Evolutionary conservation across 2,888 invertebrate genomes (phyloP).

Genomic region (Tipula vernalis): DNA sequence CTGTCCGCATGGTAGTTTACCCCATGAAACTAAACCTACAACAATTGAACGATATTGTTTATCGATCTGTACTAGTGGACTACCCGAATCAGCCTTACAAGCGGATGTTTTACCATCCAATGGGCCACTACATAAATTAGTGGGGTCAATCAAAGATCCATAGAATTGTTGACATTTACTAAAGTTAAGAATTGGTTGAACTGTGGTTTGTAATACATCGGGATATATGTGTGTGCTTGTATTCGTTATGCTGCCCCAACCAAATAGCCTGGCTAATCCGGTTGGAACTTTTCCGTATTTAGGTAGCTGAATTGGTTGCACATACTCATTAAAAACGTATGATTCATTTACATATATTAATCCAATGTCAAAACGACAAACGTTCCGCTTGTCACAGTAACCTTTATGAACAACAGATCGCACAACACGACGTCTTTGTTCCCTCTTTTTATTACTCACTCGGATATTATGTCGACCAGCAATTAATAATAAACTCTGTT

Average conservation of each 20-base stretch:
- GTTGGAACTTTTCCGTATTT: constrained; percentile 21
- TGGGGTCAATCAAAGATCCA: constrained; percentile 18
- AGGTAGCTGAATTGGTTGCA: constrained; percentile 32
- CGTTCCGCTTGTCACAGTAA: constrained; percentile 24
- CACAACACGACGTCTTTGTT: neutral
- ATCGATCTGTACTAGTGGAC: constrained; percentile 26
- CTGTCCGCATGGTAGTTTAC: constrained; percentile 30
- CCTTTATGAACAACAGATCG: constrained; percentile 22
- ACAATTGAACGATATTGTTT: constrained; percentile 14
- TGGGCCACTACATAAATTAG: constrained; percentile 37
- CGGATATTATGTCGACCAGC: too few relatives aligned
- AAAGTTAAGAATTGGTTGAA: neutral
- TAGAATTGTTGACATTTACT: neutral
- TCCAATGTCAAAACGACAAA: constrained; percentile 42
- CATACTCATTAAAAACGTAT: constrained; percentile 25
- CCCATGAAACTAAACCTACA: constrained; percentile 40
- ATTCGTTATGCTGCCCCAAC: constrained; percentile 31
- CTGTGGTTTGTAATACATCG: neutral
- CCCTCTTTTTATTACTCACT: neutral
- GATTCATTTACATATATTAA: constrained; percentile 30
- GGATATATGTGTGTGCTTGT: neutral
- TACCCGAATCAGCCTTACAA: constrained; percentile 35
- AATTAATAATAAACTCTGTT: too few relatives aligned
- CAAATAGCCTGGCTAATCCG: constrained; percentile 28
- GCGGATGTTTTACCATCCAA: constrained; percentile 32